Conservation (phyloP, 2,797 vertebrate species). For the Tiaroga cobitis region DNA sequence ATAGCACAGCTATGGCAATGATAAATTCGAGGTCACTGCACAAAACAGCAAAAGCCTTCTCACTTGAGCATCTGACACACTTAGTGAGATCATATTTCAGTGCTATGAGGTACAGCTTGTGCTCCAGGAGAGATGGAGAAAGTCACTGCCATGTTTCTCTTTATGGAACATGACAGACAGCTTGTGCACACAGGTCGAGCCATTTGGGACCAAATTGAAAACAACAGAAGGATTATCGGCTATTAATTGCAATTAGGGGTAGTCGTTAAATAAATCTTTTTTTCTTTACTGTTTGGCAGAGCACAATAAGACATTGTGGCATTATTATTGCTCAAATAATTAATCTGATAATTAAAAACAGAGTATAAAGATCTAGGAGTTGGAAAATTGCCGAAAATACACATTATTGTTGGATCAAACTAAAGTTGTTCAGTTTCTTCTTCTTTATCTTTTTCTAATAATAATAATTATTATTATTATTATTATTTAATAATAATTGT, state of each 20-base stretch:
- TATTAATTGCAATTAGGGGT: slow-evolving; percentile 29
- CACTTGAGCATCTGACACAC: slow-evolving; percentile 47
- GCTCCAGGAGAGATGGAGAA: slow-evolving; percentile 33
- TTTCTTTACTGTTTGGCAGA: background rate
- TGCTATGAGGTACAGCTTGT: slow-evolving; percentile 1
- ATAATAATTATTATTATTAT: background rate
- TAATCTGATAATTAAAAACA: background rate
- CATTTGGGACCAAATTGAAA: background rate
- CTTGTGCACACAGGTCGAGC: background rate
- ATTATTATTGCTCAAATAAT: background rate
- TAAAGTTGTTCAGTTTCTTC: background rate
- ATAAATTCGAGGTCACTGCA: slow-evolving; percentile 75
- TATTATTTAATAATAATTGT: background rate
- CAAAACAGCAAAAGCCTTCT: slow-evolving; percentile 39
- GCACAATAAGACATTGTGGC: background rate
- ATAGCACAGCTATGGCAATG: slow-evolving; percentile 77
- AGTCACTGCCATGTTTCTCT: slow-evolving; percentile 5
- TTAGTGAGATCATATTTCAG: slow-evolving; percentile 53
- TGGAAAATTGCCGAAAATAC: background rate
- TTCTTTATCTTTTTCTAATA: background rate
- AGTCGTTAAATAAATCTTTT: slow-evolving; percentile 12
- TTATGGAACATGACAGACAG: background rate
- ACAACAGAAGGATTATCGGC: background rate
- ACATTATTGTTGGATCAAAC: too few species aligned
- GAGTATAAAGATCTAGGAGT: background rate